phyloP scores from a whole-genome alignment of 2,888 invertebrate genomes.

The Tipula vernalis region DNA sequence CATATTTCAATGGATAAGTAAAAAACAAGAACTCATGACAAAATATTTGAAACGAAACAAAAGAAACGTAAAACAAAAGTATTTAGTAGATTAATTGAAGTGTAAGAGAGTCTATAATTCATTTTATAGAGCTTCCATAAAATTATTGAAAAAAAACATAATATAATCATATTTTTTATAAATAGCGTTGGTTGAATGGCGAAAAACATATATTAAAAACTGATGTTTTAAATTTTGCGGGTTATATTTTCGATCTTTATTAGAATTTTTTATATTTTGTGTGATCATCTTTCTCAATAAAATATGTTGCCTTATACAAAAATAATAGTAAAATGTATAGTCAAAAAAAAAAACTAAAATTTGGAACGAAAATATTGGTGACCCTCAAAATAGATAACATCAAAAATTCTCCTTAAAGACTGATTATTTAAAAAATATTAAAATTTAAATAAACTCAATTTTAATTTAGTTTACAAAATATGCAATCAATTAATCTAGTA shows the following conservation, averaged over 20 bases:
- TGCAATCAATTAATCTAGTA: constrained; percentile 4
- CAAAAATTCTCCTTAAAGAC: not conserved
- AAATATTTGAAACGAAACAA: not conserved
- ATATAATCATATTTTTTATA: constrained; percentile 4
- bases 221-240: not conserved
- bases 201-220: not conserved
- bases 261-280: not conserved
- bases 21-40: constrained; percentile 4
- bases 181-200: not conserved
- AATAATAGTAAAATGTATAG: not conserved
- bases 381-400: constrained; percentile 4
- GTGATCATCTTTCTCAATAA: not conserved
- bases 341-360: not conserved
- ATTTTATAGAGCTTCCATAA: not conserved
- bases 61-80: not conserved
- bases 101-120: not conserved
- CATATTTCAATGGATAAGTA: not conserved
- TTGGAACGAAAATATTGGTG: not conserved
- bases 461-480: constrained; percentile 1
- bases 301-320: not conserved
- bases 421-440: not conserved
- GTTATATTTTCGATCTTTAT: constrained; percentile 4
- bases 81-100: constrained; percentile 1
- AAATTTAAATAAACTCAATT: not conserved
- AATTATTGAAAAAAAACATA: not conserved